These are phyloP conservation scores for Coelopa frigida DNA, from an alignment of 1,140 invertebrate species.

Conservation along the genomic window DNA sequence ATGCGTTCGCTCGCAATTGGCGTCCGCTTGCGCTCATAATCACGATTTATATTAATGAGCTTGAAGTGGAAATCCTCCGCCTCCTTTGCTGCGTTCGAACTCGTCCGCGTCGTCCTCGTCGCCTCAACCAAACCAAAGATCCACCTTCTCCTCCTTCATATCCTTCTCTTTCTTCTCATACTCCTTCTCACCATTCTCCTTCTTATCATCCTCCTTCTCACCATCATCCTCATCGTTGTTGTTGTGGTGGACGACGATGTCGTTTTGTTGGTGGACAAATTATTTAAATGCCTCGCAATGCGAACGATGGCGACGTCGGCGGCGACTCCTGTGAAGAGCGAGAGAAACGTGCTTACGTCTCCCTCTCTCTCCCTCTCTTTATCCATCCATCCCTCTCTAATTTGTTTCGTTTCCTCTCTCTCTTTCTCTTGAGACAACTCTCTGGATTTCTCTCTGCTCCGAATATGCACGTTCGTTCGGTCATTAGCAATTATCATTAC, in stretches of 20 bases:
- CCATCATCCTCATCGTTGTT: not conserved
- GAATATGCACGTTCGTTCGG: not conserved
- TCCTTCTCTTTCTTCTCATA: not conserved
- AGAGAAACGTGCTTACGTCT: not conserved
- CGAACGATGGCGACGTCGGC: not conserved
- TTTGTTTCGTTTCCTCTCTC: not conserved
- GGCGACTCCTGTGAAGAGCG: not conserved
- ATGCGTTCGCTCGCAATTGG: not conserved
- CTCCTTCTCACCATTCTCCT: not conserved
- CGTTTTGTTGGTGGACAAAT: slow-evolving; percentile 10
- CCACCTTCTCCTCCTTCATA: no score
- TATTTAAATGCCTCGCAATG: slow-evolving; percentile 7
- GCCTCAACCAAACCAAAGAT: not conserved
- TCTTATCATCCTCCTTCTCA: no score
- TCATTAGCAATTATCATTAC: slow-evolving; percentile 16
- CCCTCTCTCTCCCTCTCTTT: not conserved
- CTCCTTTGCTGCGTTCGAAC: not conserved
- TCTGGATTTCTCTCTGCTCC: not conserved
- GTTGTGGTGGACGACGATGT: not conserved
- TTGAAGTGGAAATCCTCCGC: not conserved
- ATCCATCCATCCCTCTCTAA: not conserved
- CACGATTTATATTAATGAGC: slow-evolving; percentile 21
- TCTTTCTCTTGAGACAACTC: not conserved
- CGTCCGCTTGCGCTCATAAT: slow-evolving; percentile 13
- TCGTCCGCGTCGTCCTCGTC: not conserved